Base-by-base conservation (phyloP, 2,113 vertebrate species). In the Chamaetylas fuelleborni region DNA sequence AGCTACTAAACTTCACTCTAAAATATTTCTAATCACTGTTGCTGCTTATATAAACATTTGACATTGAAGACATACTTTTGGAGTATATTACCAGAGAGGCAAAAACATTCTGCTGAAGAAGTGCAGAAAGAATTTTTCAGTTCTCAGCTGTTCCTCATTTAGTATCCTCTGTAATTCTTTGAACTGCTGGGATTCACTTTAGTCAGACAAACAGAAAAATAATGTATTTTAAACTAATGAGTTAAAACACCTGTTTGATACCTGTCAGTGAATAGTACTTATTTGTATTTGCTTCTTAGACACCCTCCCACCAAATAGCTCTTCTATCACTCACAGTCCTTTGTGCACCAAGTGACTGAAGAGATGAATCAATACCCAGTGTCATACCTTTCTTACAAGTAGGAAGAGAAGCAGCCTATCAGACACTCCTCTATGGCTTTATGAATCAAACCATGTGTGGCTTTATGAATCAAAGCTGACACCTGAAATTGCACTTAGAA, bases 391-490 rank as follows among this genome's bases (percentile, higher is more conserved):
- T 17, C 34, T 65, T 7, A 73, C 33, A 64, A 65, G 69, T 1
- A 54, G 64, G 33, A 82, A 83, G 26, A 78, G 73, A 57, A 80
- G 62, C 54, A 81, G 47, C 60, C 67, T 83, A 34, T 22, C 60
- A 86, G 67, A 77, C 36, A 73, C 53, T 24, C 58, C 58, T 70
- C 58, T 29, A 22, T 25, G 23, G 26, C 26, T 88, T 95, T 70
- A 83, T 87, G 84, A 93, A 88, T 92, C 87, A 85, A 96, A 64
- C 31, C 57, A 79, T 6, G 36, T 51, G 34, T 57, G n/a, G n/a
- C 48, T 90, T 86, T 86, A 82, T 43, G 72, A 88, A 93, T 95
- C 60, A 74, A 92, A 92, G 36, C 43, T 80, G 89, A 81, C 77
- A 89, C 38, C 61, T 71, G 50, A 78, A 94, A 87, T 14, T 81